Evolutionary conservation across 1,140 invertebrate genomes (phyloP), one percentile per base, ranked within the genome.

Genomic region (Heliothis subflexa): DNA sequence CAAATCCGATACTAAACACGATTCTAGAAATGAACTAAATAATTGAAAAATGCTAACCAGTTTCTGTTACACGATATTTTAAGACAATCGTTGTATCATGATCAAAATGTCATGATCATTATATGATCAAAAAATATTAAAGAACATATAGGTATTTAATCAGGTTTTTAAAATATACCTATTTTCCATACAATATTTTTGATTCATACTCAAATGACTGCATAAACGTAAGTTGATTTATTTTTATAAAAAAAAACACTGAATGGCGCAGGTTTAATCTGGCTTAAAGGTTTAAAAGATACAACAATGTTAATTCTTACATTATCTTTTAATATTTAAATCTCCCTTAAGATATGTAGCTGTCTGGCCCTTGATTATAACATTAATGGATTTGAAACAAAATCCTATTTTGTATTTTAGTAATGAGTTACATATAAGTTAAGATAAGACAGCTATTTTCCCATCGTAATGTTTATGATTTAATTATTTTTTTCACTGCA

Each of bases 271-370:
- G 18, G 25, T 50, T 5, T 68, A 28, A 68, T 68, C 64, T 50
- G 1, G 13, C 1, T n/a, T 18, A 47, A 21, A 52, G 64, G 18
- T 68, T 68, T 68, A 68, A 68, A 50, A 50, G 64, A 68, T 68
- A 68, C 12, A 50, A 50, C 10, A 52, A 50, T 50, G 18, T 25
- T 66, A 66, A 66, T 66, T 10, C 62, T 10, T 25, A 47, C 49
- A 12, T 68, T 25, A 50, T 68, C 45, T 68, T 50, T 68, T 68
- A 50, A 68, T 50, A 25, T 47, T 16, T 68, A 64, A 64, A 64
- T 16, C 61, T 47, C 13, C 33, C 40, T n/a, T 13, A 2, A 45
- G 61, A 47, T 64, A 47, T 12, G 40, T 62, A 61, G 5, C 54
- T 57, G 40, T 47, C 40, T 64, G 9, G 40, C 16, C 11, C 61